Evolutionary conservation across 2,797 vertebrate genomes (phyloP), one percentile per base, ranked within the genome.

Genomic region (Enteromius fasciolatus): DNA sequence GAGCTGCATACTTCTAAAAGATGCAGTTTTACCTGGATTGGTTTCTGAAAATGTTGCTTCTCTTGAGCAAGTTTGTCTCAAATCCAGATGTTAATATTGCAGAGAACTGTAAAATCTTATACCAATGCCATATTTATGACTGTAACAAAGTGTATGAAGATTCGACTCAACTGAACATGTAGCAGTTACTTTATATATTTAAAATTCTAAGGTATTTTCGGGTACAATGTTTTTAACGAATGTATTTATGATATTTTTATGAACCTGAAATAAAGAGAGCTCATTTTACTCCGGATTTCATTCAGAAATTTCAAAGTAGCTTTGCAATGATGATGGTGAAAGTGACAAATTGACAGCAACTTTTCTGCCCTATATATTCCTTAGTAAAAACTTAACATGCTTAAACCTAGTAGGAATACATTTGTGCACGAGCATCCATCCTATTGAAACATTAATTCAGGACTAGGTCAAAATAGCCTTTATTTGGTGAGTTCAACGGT

Each of bases 201-300:
- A 72, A 76, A 78, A 81, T 7, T 20, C 61, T 44, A 46, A 14
- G 66, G 36, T 84, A 77, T 84, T 82, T 80, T 87, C 70, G 64
- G 9, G 52, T 79, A 83, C 25, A 81, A 31, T 41, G 72, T 81
- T 63, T 80, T 14, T 77, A 74, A 76, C 2, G 52, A 79, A 83
- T 83, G 63, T 83, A 81, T 83, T 81, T 59, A 75, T 82, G 36
- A 61, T 69, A 82, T 75, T 85, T 87, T 81, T 84, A 64, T 69
- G 31, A 84, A 76, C 78, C 76, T 66, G 48, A 87, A 85, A 80
- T 81, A 84, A 81, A 82, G 78, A 83, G 20, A 74, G 25, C 59
- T 17, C 5, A 20, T 83, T 76, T 69, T 28, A 80, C 15, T 44
- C n/a, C 33, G 17, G 8, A 41, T 63, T 41, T 80, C n/a, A 25